Conservation (phyloP, 2,888 invertebrate species). For the Lydus trimaculatus region DNA sequence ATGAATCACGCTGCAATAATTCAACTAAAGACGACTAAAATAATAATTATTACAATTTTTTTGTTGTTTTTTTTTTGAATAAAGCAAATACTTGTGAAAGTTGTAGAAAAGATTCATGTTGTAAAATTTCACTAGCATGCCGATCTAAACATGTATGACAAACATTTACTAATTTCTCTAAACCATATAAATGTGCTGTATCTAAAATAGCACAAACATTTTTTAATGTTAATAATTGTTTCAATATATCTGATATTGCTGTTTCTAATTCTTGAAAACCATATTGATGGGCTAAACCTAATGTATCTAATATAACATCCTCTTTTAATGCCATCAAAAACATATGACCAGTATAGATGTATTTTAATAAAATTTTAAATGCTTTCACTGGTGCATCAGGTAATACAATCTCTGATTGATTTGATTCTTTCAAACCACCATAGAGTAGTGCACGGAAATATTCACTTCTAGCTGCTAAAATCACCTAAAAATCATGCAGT, state of each 20-base stretch:
- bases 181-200: conserved; percentile 80
- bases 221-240: conserved; percentile 82
- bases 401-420: conserved; percentile 81
- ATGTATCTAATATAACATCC: conserved; percentile 73
- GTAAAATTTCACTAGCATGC: conserved; percentile 84
- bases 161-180: conserved; percentile 73
- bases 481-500: conserved; percentile 63
- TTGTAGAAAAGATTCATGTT: conserved; percentile 83
- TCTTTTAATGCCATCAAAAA: conserved; percentile 71
- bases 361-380: conserved; percentile 89
- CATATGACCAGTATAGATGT: conserved; percentile 92
- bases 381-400: conserved; percentile 83
- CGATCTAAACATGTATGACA: conserved; percentile 92
- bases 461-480: conserved; percentile 93
- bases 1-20: conserved; percentile 89
- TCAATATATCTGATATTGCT: conserved; percentile 91
- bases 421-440: conserved; percentile 80
- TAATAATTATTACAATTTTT: too few species aligned
- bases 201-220: conserved; percentile 97
- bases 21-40: conserved; percentile 79
- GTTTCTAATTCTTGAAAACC: conserved; percentile 92
- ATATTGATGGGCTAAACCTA: conserved; percentile 94
- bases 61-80: background rate
- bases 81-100: conserved; percentile 74
- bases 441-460: conserved; percentile 90